Conservation (phyloP, 2,888 invertebrate species). For the Ceramica pisi region DNA sequence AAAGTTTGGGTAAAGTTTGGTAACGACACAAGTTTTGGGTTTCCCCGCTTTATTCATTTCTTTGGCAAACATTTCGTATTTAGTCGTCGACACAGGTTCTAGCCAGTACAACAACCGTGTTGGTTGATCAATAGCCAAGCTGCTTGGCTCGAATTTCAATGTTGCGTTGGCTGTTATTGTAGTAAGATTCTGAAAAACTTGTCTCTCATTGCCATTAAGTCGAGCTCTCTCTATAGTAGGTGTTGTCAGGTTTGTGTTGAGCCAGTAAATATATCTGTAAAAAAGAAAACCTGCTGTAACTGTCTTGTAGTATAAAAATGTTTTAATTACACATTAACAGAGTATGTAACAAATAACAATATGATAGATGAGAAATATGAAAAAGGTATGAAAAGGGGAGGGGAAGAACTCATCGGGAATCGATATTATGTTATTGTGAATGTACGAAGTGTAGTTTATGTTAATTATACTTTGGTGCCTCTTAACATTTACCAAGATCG, state of each 20-base stretch:
- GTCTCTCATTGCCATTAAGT: slow-evolving; percentile 92
- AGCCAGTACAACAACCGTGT: background rate
- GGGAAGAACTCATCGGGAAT: too few relatives aligned
- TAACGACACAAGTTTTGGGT: accelerated
- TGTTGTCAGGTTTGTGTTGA: slow-evolving; percentile 93
- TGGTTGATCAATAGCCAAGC: slow-evolving; percentile 1
- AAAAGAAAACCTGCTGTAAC: slow-evolving; percentile 44
- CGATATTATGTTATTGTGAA: too few relatives aligned
- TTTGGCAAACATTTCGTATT: background rate
- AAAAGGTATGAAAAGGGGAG: too few relatives aligned
- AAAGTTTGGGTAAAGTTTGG: background rate
- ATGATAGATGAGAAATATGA: too few relatives aligned
- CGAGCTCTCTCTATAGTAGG: slow-evolving; percentile 94
- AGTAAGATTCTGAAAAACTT: slow-evolving; percentile 55
- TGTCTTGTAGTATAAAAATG: background rate
- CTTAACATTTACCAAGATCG: too few relatives aligned
- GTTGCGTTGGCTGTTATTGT: background rate
- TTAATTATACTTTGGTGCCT: too few relatives aligned
- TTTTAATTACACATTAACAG: too few relatives aligned
- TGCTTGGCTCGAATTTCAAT: background rate
- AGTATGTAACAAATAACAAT: too few relatives aligned
- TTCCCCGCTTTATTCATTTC: background rate
- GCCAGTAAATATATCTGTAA: slow-evolving; percentile 95
- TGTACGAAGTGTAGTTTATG: too few relatives aligned
- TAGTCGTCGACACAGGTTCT: accelerated